Evolutionary conservation across 2,797 vertebrate species (phyloP).

Genomic region (Halcyon smyrnensis): DNA sequence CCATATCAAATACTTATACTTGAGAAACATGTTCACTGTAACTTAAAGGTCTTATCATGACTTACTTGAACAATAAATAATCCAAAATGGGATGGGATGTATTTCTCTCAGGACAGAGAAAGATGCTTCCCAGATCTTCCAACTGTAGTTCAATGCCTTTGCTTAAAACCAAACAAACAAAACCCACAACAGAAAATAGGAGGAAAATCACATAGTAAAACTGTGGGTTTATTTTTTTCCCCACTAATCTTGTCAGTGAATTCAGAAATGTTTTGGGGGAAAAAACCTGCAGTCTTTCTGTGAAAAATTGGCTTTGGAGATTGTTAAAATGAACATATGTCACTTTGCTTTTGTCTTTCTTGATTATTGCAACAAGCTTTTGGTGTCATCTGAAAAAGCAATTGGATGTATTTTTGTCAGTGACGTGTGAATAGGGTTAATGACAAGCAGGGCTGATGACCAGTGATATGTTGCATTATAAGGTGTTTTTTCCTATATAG

Average conservation of each 20-base stretch:
- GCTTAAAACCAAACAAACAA: not conserved
- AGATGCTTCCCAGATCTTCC: not conserved
- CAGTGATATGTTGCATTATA: not conserved
- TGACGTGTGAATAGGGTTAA: not conserved
- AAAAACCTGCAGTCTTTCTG: not conserved
- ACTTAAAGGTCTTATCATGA: not conserved
- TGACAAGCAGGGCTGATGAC: not conserved
- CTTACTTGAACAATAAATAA: not conserved
- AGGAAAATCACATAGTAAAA: not conserved
- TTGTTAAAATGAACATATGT: not conserved
- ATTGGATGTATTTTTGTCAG: not conserved
- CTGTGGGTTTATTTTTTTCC: not conserved
- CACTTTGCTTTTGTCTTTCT: not conserved
- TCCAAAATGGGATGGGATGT: not conserved
- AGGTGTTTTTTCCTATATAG: fast-evolving
- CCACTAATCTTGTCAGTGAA: not conserved
- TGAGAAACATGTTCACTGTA: not conserved
- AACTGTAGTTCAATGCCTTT: not conserved
- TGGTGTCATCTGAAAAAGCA: not conserved
- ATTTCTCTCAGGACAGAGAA: not conserved
- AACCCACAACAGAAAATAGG: not conserved
- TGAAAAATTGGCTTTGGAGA: not conserved
- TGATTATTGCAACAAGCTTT: not conserved
- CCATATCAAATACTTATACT: not conserved
- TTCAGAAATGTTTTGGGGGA: not conserved